Conservation (phyloP, 2,888 invertebrate species). For the Nomada ruficornis region DNA sequence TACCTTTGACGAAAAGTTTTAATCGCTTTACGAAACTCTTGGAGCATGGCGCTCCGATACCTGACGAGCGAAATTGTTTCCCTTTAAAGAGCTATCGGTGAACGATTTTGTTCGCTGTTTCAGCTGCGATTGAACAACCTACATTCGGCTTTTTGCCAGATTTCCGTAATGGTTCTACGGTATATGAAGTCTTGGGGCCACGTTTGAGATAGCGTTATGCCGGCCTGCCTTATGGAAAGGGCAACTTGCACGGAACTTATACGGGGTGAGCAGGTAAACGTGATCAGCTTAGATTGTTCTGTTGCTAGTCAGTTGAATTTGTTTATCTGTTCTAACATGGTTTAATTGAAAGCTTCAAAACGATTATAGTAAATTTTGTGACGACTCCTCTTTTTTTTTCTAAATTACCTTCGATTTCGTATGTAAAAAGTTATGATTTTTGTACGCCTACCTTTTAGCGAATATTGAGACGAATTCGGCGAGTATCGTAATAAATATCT, state of each 20-base stretch:
- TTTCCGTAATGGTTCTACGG: not conserved
- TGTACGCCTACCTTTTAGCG: too few species aligned
- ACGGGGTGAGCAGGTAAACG: not conserved
- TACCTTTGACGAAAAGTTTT: constrained; percentile 25
- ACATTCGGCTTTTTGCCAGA: not conserved
- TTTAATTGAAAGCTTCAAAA: not conserved
- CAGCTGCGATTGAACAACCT: not conserved
- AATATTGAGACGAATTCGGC: too few species aligned
- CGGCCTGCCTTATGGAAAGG: not conserved
- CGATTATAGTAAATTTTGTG: too few species aligned
- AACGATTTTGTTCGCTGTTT: constrained; percentile 3
- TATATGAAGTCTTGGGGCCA: not conserved
- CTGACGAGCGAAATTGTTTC: constrained; percentile 14
- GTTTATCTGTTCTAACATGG: not conserved
- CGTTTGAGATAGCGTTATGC: not conserved
- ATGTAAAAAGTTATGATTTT: too few species aligned
- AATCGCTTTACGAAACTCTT: constrained; percentile 34
- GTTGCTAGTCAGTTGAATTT: too few species aligned
- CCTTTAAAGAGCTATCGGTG: constrained; percentile 5
- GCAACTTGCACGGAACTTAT: not conserved
- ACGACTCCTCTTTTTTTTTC: too few species aligned
- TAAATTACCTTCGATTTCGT: too few species aligned
- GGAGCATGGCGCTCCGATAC: not conserved
- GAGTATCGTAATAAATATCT: too few species aligned
- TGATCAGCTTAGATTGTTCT: too few species aligned